A percentile compares a stretch with the other conserved stretches of the same genome.
Evolutionary conservation across 2,888 invertebrate genomes (phyloP).

Genomic region (Limnephilus rhombicus): DNA sequence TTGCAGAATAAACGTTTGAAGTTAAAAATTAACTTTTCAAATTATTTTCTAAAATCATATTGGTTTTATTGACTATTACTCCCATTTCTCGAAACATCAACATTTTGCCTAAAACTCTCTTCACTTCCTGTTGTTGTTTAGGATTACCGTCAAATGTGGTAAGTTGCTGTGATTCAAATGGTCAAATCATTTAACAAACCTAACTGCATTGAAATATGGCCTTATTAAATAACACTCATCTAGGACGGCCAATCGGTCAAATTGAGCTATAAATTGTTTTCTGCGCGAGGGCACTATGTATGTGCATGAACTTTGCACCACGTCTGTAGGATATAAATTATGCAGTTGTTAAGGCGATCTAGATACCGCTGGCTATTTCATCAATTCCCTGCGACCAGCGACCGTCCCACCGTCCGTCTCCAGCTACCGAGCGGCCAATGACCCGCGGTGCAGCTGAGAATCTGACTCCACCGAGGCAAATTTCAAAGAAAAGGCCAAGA

Average conservation of each 20-base stretch:
- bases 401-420: slow-evolving; percentile 13
- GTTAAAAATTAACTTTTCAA: no score
- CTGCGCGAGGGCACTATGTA: slow-evolving; percentile 16
- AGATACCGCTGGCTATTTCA: slow-evolving; percentile 31
- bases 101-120: neutral
- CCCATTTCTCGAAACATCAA: neutral
- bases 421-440: slow-evolving; percentile 23
- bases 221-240: neutral
- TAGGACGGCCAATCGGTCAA: neutral
- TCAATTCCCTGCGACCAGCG: slow-evolving; percentile 17
- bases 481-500: neutral
- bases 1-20: no score
- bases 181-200: neutral
- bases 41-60: no score
- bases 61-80: neutral
- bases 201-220: neutral
- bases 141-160: neutral
- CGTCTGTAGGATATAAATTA: slow-evolving; percentile 44
- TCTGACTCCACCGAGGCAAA: neutral
- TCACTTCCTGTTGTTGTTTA: no score
- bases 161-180: neutral
- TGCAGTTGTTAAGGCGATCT: slow-evolving; percentile 26
- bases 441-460: slow-evolving; percentile 31
- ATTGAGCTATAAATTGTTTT: slow-evolving; percentile 24
- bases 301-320: slow-evolving; percentile 45